phyloP scores from a whole-genome alignment of 2,113 vertebrate genomes.

The Ifrita kowaldi region DNA sequence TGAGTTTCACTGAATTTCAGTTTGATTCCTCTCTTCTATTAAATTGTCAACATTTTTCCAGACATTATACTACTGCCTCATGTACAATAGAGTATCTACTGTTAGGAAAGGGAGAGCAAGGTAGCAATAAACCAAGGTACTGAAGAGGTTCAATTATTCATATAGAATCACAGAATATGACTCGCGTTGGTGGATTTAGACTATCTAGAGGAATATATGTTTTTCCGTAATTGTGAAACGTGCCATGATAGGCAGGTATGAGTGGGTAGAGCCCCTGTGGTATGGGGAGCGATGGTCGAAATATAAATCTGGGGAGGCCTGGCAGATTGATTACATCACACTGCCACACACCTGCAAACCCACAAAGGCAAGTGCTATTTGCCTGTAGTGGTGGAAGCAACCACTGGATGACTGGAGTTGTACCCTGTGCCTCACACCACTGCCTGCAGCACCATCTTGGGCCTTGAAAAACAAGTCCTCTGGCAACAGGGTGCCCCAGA shows the following conservation, averaged over 20 bases:
- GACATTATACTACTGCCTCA: neutral
- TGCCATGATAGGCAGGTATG: neutral
- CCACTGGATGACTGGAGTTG: neutral
- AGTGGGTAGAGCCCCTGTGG: neutral
- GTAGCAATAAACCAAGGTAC: neutral
- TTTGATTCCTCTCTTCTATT: neutral
- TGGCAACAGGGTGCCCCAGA: neutral
- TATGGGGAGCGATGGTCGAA: too few species aligned
- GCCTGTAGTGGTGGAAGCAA: neutral
- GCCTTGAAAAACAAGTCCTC: neutral
- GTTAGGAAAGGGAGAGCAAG: neutral
- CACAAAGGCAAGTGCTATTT: fast-evolving
- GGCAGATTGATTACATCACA: neutral
- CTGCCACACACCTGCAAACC: neutral
- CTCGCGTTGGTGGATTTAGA: neutral
- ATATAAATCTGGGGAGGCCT: neutral
- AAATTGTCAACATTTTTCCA: neutral
- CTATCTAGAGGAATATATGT: neutral
- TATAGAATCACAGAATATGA: neutral
- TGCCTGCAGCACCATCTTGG: too few species aligned
- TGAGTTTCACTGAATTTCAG: neutral
- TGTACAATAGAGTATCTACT: neutral
- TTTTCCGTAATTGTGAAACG: neutral
- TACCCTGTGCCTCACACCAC: neutral
- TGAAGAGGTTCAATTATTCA: neutral